phyloP scores from a whole-genome alignment of 2,888 invertebrate species.

The Hirtodrosophila alboralis region DNA sequence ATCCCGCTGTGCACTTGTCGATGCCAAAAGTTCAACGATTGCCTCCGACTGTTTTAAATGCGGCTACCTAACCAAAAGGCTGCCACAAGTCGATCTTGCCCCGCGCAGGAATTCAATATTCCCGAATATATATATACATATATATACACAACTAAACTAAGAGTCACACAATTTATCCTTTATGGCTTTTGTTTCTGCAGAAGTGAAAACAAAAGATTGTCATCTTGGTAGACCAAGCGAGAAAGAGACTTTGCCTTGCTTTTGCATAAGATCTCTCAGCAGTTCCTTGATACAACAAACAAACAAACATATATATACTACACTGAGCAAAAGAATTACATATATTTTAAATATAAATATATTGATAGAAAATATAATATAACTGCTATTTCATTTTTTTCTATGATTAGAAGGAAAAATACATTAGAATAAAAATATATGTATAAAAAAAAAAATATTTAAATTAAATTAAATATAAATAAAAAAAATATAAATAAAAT shows the following conservation, averaged over 20 bases:
- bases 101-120: no score
- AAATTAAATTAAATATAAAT: no score
- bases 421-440: no score
- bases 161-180: constrained; percentile 77
- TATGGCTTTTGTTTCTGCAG: constrained; percentile 79
- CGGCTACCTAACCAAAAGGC: constrained; percentile 71
- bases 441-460: no score
- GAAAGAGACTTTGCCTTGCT: constrained; percentile 8
- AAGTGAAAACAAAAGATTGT: constrained; percentile 83
- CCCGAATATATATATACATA: not conserved
- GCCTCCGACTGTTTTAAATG: constrained; percentile 65
- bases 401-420: no score
- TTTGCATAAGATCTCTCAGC: constrained; percentile 70
- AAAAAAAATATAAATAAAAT: no score
- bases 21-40: constrained; percentile 77
- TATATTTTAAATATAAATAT: constrained; percentile 10
- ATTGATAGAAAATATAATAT: no score
- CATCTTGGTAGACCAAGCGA: constrained; percentile 65
- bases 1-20: constrained; percentile 82
- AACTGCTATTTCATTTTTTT: no score
- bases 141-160: constrained; percentile 2
- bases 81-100: constrained; percentile 34
- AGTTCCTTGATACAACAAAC: constrained; percentile 37
- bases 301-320: not conserved
- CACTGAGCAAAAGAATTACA: no score